Percentiles rank a stretch among this genome's conserved stretches.
These are phyloP conservation scores for Tokudaia tokunoshimensis DNA, from an alignment of 2,797 vertebrate species.

Conservation along the genomic window DNA sequence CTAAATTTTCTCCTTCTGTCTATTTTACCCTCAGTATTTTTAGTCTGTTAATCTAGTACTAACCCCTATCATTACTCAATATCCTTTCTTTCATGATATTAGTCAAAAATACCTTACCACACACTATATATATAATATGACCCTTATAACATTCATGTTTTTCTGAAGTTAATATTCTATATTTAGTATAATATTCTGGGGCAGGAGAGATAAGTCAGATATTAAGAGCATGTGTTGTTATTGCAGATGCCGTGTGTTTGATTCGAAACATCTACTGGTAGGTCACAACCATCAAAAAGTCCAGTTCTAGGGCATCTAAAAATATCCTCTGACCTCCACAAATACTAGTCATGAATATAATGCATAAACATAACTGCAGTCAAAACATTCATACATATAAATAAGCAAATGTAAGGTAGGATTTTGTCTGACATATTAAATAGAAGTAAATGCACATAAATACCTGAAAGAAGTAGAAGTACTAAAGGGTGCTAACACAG, in stretches of 20 bases:
- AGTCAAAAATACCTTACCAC: not conserved
- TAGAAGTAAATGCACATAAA: not conserved
- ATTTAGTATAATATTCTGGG: not conserved
- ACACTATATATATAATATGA: not conserved
- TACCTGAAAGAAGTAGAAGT: not conserved
- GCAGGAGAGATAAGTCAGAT: not conserved
- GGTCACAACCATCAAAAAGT: not conserved
- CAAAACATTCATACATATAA: not conserved
- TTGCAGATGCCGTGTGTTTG: not conserved
- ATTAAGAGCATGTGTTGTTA: not conserved
- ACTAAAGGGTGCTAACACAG: not conserved
- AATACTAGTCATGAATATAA: not conserved
- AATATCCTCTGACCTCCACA: not conserved
- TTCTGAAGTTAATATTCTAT: not conserved
- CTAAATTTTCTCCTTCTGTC: not conserved
- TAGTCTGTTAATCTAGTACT: not conserved
- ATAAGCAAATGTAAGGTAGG: not conserved
- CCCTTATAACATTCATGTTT: too few species aligned
- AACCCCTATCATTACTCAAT: not conserved
- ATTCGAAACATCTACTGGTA: not conserved
- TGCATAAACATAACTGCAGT: not conserved
- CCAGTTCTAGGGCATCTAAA: not conserved
- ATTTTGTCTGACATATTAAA: not conserved
- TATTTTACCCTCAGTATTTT: not conserved
- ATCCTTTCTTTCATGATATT: not conserved